Evolutionary conservation across 2,797 vertebrate genomes (phyloP).

Genomic region (Alosa sapidissima): DNA sequence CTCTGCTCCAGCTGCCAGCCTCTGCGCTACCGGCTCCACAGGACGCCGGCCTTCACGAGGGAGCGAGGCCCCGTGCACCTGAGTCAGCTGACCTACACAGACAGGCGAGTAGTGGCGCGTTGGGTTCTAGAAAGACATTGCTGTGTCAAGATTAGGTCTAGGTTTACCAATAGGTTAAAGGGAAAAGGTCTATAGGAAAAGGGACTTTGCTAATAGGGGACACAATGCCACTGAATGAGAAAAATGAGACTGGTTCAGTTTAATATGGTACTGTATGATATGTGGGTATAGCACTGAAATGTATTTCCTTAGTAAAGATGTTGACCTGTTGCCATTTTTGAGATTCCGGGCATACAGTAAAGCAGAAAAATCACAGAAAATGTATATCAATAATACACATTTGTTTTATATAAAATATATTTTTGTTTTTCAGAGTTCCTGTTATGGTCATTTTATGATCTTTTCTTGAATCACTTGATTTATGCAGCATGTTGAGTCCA

Average conservation of each 20-base stretch:
- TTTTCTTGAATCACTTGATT: background rate
- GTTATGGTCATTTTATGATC: background rate
- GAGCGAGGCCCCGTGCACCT: slow-evolving; percentile 64
- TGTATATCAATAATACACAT: slow-evolving; percentile 28
- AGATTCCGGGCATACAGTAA: background rate
- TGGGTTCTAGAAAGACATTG: background rate
- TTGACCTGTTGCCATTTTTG: background rate
- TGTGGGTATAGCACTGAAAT: background rate
- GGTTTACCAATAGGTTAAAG: background rate
- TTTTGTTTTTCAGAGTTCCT: slow-evolving; percentile 1
- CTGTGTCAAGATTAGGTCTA: background rate
- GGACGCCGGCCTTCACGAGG: slow-evolving; percentile 77
- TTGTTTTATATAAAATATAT: background rate
- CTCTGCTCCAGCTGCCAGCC: slow-evolving; percentile 83
- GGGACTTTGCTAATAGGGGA: background rate
- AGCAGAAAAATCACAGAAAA: background rate
- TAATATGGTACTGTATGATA: background rate
- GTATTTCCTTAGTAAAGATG: background rate
- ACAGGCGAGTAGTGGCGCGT: slow-evolving; percentile 74
- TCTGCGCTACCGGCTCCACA: slow-evolving; percentile 78
- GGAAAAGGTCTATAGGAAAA: background rate
- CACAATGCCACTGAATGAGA: background rate
- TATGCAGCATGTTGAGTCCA: background rate
- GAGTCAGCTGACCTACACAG: slow-evolving; percentile 74
- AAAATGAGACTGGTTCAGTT: slow-evolving; percentile 9